Evolutionary conservation across 2,113 vertebrate genomes (phyloP), one percentile per base, ranked within the genome.

Genomic region (Motacilla tschutschensis): DNA sequence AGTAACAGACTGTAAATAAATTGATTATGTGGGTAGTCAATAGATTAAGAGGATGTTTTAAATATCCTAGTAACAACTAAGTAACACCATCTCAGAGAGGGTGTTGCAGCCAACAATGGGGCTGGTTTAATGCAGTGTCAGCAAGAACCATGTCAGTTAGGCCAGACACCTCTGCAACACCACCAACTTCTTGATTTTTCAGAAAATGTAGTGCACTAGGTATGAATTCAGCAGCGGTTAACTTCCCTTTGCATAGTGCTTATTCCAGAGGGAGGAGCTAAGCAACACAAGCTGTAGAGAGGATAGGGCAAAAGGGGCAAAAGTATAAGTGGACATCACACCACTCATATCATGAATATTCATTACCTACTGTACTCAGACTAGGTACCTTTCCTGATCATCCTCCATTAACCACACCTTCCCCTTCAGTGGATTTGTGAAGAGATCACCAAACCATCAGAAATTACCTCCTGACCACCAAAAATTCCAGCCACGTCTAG

Each of bases 1-100:
- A 87, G 33, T 60, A 84, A 92, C 65, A 36, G 59, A 85, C 59
- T 85, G 44, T 73, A 91, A 75, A 55, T 54, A 86, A 94, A 89
- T 62, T 85, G 58, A 22, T 89, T 9, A 46, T 48, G 31, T 72
- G 50, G 59, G 24, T 51, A 91, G 80, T 62, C 92, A 89, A 79
- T 35, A 73, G 16, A 85, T 25, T 57, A 43, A 88, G 53, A 90
- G 26, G 54, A 77, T 36, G 35, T 67, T 83, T 87, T 69, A 86
- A 88, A 79, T 43, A 64, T 10, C 64, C 62, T 81, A 59, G n/a
- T 57, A 88, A 71, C 57, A 87, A 44, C 83, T 82, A 82, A 60
- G 51, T 14, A 53, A 53, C 29, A 53, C 19, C 9, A 51, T 48
- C 46, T 83, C 6, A 2, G n/a, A 48, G 12, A 80, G 35, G 3